Conservation (phyloP, 2,113 vertebrate genomes). For the Stercorarius parasiticus region DNA sequence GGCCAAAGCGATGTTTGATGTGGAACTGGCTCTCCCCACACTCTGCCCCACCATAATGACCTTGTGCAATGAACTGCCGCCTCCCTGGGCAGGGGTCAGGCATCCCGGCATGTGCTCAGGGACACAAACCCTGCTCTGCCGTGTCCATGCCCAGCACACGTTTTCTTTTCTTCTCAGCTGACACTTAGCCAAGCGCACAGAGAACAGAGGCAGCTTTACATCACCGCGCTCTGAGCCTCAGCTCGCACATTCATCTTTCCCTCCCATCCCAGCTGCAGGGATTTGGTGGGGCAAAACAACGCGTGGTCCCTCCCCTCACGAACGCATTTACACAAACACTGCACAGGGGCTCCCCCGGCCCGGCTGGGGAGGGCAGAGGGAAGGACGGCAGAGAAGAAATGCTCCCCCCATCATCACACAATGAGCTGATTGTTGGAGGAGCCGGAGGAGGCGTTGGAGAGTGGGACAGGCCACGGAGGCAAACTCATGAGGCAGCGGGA, state of each 20-base stretch:
- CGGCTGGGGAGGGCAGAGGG: neutral
- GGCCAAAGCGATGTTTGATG: neutral
- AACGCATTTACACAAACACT: conserved; percentile 26
- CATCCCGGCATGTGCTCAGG: neutral
- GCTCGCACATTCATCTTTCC: conserved; percentile 21
- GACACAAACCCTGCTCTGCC: neutral
- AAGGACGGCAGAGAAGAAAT: neutral
- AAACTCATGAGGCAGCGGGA: conserved; percentile 23
- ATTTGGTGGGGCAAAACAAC: conserved; percentile 48
- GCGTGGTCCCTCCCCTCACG: neutral
- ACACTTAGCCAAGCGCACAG: neutral
- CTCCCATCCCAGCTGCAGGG: conserved; percentile 56
- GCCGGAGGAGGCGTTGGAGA: conserved; percentile 21
- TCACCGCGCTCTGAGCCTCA: neutral
- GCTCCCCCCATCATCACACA: conserved; percentile 51
- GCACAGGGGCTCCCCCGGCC: conserved; percentile 18
- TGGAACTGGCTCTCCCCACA: neutral
- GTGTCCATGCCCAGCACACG: neutral
- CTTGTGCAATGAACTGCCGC: neutral
- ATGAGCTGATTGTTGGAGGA: conserved; percentile 66
- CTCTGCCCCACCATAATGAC: neutral
- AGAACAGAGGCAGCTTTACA: conserved; percentile 67
- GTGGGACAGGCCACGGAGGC: conserved; percentile 24
- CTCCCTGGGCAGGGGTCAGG: neutral
- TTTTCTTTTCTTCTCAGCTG: conserved; percentile 57